These are phyloP conservation scores for Idaea biselata DNA, from an alignment of 2,888 invertebrate genomes.

Conservation along the genomic window DNA sequence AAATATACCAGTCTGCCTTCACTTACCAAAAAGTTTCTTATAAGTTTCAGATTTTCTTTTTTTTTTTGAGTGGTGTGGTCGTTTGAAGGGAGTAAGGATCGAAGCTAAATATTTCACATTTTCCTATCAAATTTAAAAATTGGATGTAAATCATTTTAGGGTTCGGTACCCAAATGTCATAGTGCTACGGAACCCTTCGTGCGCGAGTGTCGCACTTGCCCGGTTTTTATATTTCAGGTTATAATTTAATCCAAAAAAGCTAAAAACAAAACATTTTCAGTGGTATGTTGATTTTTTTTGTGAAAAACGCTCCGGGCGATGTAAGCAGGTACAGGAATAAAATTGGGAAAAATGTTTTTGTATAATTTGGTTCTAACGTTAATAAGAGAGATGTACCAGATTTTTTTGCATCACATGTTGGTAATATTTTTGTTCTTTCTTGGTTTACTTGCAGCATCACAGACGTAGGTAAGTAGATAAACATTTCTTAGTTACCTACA, in stretches of 20 bases:
- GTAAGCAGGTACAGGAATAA: not conserved
- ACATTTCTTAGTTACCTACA: no score
- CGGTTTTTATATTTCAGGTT: not conserved
- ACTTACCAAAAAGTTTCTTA: no score
- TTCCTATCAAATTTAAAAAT: no score
- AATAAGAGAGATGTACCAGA: slow-evolving; percentile 4
- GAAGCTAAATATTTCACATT: no score
- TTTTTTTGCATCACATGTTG: not conserved
- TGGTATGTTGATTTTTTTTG: slow-evolving; percentile 7
- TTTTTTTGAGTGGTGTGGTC: no score
- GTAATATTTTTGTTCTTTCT: not conserved
- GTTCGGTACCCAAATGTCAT: no score
- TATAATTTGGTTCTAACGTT: slow-evolving; percentile 4
- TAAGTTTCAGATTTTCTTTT: no score
- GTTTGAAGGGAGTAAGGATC: no score
- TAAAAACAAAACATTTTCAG: slow-evolving; percentile 35
- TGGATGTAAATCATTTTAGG: no score
- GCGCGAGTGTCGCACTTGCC: no score
- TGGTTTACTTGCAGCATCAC: not conserved
- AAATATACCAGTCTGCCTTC: no score
- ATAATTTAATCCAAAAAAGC: not conserved
- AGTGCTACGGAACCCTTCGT: no score
- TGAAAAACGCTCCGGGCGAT: not conserved
- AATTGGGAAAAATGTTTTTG: slow-evolving; percentile 7
- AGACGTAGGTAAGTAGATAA: not conserved